Conservation (phyloP, 2,113 vertebrate species). For the Lophura nycthemera region DNA sequence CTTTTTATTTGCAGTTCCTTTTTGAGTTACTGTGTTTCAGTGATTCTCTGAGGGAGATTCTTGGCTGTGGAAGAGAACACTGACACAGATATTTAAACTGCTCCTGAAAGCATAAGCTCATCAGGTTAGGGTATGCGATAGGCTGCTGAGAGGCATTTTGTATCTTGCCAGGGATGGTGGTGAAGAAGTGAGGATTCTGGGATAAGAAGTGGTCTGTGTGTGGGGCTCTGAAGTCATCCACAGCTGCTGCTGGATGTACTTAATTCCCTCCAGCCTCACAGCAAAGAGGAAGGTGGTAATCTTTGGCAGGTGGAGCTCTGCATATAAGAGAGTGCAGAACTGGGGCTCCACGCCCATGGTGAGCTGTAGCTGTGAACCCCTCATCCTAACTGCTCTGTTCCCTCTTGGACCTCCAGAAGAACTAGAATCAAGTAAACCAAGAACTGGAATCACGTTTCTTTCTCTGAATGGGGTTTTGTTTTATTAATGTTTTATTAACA, state of each 20-base stretch:
- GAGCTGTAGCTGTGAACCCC: background rate
- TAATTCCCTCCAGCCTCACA: rapidly evolving
- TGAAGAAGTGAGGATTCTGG: background rate
- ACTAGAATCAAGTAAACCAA: background rate
- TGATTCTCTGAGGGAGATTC: background rate
- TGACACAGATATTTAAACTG: background rate
- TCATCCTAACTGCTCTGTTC: background rate
- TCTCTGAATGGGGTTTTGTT: background rate
- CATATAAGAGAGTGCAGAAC: background rate
- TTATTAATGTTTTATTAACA: background rate
- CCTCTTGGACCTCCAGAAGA: background rate
- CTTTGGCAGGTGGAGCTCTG: background rate
- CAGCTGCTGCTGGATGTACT: background rate
- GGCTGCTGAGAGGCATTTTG: background rate
- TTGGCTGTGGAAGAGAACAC: background rate
- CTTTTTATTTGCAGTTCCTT: background rate
- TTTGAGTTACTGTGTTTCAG: background rate
- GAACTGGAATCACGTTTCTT: background rate
- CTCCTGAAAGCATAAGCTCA: background rate
- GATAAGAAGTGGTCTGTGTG: background rate
- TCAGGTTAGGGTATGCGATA: background rate
- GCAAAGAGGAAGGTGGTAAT: background rate
- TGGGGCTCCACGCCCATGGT: background rate
- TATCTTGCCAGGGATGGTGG: background rate
- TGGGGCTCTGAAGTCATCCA: background rate